Base-by-base conservation (phyloP, 2,888 invertebrate genomes). In the Trypoxylon attenuatum region DNA sequence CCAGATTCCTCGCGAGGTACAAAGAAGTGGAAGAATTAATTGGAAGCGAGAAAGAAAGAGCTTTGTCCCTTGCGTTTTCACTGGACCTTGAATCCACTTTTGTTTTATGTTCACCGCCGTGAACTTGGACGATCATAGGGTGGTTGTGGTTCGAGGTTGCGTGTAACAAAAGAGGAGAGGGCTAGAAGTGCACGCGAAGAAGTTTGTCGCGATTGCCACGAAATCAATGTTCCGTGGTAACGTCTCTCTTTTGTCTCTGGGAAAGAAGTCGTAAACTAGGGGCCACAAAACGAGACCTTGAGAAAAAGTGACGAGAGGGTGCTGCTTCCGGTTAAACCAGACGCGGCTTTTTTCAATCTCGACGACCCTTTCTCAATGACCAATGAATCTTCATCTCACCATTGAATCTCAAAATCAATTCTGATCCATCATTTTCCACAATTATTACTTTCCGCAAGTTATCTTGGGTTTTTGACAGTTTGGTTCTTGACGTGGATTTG, bases 181-280 rank as follows among this genome's bases (percentile, higher is more conserved):
- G 13, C 33, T 51, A 39, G 19, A 39, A n/a, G 50, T 27, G 13
- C 25, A 25, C 25, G 21, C 3, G 49, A 25, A 38, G 52, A 52
- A 56, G 56, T 53, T 59, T 19, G 39, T 27, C 52, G 50, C 45
- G 63, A 57, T 59, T 49, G 64, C 18, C 46, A 22, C 8, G 16
- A 52, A 59, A 59, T 46, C 47, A 65, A 65, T 41, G 59, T 49
- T 18, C 39, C 55, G 52, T 52, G 52, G 47, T 47, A 67, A 65
- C 50, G 64, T 38, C n/a, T 45, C 33, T 19, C 29, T 33, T n/a
- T 38, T 25, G 18, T 29, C 25, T 50, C 21, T 29, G 27, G 23
- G 15, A 46, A 22, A 13, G 51, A 42, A 46, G 25, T 47, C 59
- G 54, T 65, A 65, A 67, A 55, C 29, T 8, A 21, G n/a, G 5